Conservation (phyloP, 2,797 vertebrate species). For the Odontamblyopus lacepedii region DNA sequence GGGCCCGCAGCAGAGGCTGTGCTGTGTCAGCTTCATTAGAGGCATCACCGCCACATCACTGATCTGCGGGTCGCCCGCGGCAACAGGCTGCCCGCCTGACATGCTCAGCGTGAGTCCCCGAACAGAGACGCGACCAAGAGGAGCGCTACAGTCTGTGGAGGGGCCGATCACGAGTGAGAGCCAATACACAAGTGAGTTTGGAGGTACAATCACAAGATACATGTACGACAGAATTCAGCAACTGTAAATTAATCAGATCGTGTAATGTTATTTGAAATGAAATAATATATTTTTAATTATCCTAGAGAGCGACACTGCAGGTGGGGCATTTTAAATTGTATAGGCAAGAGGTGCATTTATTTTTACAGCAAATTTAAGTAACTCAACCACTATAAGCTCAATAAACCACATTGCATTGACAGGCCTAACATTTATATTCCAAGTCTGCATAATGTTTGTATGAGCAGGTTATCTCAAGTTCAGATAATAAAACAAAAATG, state of each 20-base stretch:
- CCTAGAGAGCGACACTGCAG: background rate
- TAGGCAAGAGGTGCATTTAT: too few species aligned
- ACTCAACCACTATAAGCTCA: too few species aligned
- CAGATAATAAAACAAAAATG: background rate
- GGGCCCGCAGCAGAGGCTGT: constrained; percentile 68
- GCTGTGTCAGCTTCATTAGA: constrained; percentile 82
- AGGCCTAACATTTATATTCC: too few species aligned
- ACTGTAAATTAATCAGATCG: background rate
- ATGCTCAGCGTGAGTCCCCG: constrained; percentile 54
- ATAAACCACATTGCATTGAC: too few species aligned
- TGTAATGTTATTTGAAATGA: too few species aligned
- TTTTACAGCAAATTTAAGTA: too few species aligned
- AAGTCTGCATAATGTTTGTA: too few species aligned
- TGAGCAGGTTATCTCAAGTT: background rate
- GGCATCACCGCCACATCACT: constrained; percentile 79
- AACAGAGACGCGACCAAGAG: constrained; percentile 37
- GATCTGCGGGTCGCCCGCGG: constrained; percentile 71
- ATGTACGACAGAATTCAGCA: background rate
- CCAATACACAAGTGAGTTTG: background rate
- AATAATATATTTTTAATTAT: background rate
- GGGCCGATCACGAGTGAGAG: constrained; percentile 6
- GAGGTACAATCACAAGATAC: background rate
- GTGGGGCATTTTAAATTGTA: too few species aligned
- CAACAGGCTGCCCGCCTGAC: constrained; percentile 63
- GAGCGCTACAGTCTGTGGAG: constrained; percentile 18